These are phyloP conservation scores for Sturmia bella DNA, from an alignment of 2,888 invertebrate genomes.

Conservation along the genomic window DNA sequence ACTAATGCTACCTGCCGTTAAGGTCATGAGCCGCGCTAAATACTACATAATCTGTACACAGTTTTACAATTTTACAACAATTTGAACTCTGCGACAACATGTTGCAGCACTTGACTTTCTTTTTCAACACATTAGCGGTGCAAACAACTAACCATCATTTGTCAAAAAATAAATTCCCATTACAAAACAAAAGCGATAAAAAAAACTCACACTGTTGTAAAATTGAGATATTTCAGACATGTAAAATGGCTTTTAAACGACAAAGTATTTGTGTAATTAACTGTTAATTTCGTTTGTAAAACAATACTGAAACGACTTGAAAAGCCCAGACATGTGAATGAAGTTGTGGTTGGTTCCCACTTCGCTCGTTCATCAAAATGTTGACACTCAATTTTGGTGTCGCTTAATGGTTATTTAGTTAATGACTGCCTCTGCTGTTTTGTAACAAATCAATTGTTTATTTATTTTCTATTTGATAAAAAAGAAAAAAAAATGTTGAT, in stretches of 20 bases:
- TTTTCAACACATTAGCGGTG: constrained; percentile 25
- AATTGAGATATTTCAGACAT: constrained; percentile 14
- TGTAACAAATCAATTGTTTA: too few species aligned
- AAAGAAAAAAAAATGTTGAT: too few species aligned
- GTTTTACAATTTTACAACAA: constrained; percentile 8
- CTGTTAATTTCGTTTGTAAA: constrained; percentile 23
- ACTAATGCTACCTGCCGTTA: constrained; percentile 23
- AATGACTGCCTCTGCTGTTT: background rate
- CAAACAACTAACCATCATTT: constrained; percentile 19
- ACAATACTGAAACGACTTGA: background rate
- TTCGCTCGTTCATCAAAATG: background rate
- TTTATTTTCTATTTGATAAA: too few species aligned
- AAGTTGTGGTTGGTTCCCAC: background rate
- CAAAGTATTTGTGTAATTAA: constrained; percentile 47
- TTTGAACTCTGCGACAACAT: constrained; percentile 20
- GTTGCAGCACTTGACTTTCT: constrained; percentile 47
- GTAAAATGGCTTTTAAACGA: constrained; percentile 42
- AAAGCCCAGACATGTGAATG: background rate
- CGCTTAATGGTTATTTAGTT: constrained; percentile 7
- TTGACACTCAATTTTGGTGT: background rate
- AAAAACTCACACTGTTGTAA: constrained; percentile 7
- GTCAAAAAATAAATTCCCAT: constrained; percentile 31
- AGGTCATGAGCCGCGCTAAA: constrained; percentile 37
- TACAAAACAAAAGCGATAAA: background rate
- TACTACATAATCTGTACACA: constrained; percentile 11